Conservation (phyloP, 1,140 invertebrate species). For the Tetragnatha versicolor region DNA sequence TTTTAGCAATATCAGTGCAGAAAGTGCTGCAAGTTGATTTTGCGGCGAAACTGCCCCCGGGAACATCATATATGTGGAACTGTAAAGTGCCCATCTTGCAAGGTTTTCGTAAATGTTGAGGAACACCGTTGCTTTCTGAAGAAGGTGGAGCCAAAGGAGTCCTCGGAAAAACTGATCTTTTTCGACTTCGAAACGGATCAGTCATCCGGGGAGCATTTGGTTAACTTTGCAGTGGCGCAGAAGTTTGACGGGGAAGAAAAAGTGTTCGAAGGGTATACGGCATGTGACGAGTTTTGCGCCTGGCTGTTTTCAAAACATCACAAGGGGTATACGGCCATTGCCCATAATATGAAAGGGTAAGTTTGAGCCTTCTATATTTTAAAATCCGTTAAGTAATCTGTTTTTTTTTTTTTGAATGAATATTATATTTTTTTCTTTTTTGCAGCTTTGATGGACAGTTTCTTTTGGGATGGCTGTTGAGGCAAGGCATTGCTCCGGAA, state of each 20-base stretch:
- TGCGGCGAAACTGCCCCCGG: neutral
- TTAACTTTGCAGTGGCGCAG: neutral
- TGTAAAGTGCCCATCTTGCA: neutral
- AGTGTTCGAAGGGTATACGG: neutral
- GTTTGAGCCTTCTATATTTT: too few species aligned
- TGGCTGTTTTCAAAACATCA: conserved; percentile 3
- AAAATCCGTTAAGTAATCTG: too few species aligned
- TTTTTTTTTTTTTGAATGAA: too few species aligned
- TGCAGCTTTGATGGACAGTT: too few species aligned
- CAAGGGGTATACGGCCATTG: conserved; percentile 4
- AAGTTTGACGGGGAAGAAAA: neutral
- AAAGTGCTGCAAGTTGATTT: neutral
- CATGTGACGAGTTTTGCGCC: neutral
- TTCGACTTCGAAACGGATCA: conserved; percentile 26
- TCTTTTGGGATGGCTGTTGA: conserved; percentile 2
- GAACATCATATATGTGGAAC: neutral
- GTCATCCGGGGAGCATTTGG: neutral
- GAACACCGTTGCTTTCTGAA: neutral
- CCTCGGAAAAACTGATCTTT: neutral
- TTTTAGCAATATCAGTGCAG: neutral
- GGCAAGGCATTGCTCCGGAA: neutral
- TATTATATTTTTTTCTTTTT: too few species aligned
- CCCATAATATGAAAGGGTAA: conserved; percentile 40
- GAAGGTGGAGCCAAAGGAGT: neutral
- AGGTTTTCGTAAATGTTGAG: neutral